These are phyloP conservation scores for Drosophila flavopinicola DNA, from an alignment of 2,888 invertebrate species.

Conservation along the genomic window DNA sequence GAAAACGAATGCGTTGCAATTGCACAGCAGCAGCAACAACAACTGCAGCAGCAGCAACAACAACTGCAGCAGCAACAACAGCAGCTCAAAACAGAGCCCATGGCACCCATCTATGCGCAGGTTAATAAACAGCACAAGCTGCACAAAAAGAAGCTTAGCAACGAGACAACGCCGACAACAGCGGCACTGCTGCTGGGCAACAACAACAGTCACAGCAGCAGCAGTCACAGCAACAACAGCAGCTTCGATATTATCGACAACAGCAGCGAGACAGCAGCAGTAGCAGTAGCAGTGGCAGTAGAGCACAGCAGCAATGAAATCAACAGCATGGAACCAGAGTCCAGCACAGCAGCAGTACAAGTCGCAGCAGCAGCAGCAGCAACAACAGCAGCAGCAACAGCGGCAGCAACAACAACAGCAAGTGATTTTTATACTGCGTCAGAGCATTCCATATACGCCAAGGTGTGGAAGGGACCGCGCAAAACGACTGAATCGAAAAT, in stretches of 20 bases:
- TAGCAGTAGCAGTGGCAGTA: slow-evolving; percentile 5
- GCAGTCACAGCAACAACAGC: slow-evolving; percentile 49
- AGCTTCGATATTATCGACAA: slow-evolving; percentile 67
- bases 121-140: slow-evolving; percentile 84
- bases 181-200: slow-evolving; percentile 33
- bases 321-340: slow-evolving; percentile 19
- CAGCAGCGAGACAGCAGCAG: slow-evolving; percentile 18
- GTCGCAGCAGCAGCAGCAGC: slow-evolving; percentile 40
- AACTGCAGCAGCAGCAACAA: slow-evolving; percentile 31
- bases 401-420: slow-evolving; percentile 16
- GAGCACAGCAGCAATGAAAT: slow-evolving; percentile 26
- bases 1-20: slow-evolving; percentile 81
- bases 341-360: slow-evolving; percentile 44
- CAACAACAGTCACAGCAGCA: slow-evolving; percentile 46
- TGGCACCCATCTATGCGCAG: slow-evolving; percentile 83
- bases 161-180: slow-evolving; percentile 5
- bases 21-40: slow-evolving; percentile 57
- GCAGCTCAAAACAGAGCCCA: slow-evolving; percentile 16
- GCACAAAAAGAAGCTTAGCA: slow-evolving; percentile 81
- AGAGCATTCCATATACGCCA: slow-evolving; percentile 83
- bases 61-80: slow-evolving; percentile 18
- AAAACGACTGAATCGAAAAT: slow-evolving; percentile 84
- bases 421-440: slow-evolving; percentile 69
- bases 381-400: slow-evolving; percentile 14
- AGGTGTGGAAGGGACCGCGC: slow-evolving; percentile 85